Conservation (phyloP, 2,113 vertebrate species). For the Psephotus haematonotus region DNA sequence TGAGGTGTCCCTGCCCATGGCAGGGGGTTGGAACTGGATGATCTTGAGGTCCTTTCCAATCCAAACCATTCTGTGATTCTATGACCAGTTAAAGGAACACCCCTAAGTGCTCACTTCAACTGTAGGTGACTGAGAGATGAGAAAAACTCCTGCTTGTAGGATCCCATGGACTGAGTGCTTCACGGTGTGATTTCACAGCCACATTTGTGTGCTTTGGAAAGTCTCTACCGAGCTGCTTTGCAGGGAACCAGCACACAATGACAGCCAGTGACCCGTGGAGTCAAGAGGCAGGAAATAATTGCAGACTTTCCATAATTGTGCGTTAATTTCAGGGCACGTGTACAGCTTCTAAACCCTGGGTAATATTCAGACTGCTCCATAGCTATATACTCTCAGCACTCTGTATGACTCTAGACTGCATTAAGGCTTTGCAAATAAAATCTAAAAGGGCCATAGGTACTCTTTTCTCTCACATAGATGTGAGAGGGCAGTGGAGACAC, state of each 20-base stretch:
- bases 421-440: background rate
- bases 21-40: background rate
- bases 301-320: background rate
- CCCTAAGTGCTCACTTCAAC: background rate
- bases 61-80: background rate
- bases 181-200: background rate
- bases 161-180: background rate
- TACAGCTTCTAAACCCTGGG: background rate
- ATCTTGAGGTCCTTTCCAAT: background rate
- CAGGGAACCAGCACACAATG: background rate
- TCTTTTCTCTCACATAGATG: background rate
- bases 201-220: background rate
- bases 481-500: background rate
- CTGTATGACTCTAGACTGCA: background rate
- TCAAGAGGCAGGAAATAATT: background rate
- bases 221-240: background rate
- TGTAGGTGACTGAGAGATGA: background rate
- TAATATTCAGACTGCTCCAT: background rate
- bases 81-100: background rate
- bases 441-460: background rate
- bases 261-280: background rate
- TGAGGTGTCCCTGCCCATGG: background rate
- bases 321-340: background rate
- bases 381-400: background rate
- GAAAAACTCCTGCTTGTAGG: background rate